These are phyloP conservation scores for Mechanitis mazaeus DNA, from an alignment of 2,888 invertebrate species.

Conservation along the genomic window DNA sequence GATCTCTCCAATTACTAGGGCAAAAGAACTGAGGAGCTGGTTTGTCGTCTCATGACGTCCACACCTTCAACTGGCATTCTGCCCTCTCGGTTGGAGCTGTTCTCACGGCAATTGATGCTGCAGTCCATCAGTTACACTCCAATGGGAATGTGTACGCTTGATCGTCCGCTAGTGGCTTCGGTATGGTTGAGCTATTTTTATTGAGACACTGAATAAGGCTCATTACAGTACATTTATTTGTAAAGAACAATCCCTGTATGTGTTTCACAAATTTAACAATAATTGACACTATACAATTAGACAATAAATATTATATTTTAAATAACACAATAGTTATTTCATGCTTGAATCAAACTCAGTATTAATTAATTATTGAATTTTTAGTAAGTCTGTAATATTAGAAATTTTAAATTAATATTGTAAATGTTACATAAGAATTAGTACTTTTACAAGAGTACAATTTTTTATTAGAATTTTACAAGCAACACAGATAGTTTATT, in stretches of 20 bases:
- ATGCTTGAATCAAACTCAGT: too few species aligned
- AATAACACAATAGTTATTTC: too few species aligned
- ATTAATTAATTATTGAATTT: too few species aligned
- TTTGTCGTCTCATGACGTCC: conserved; percentile 60
- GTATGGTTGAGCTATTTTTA: conserved; percentile 46
- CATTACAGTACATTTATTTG: not conserved
- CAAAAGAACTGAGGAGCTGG: conserved; percentile 58
- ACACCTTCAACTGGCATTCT: conserved; percentile 65
- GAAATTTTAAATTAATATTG: too few species aligned
- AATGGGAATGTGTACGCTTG: conserved; percentile 76
- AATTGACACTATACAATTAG: too few species aligned
- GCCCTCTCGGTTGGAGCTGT: conserved; percentile 73
- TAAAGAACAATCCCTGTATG: not conserved
- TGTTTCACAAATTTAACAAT: too few species aligned
- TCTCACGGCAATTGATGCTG: conserved; percentile 76
- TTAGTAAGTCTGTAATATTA: too few species aligned
- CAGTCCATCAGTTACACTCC: conserved; percentile 76
- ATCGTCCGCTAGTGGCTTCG: conserved; percentile 75
- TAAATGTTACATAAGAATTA: too few species aligned
- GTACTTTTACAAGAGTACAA: too few species aligned
- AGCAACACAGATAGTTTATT: too few species aligned
- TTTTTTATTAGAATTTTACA: too few species aligned
- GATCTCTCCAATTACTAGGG: conserved; percentile 41
- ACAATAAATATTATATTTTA: too few species aligned
- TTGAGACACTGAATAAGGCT: not conserved